Base-by-base conservation (phyloP, 2,888 invertebrate genomes). In the Epinotia ramella region DNA sequence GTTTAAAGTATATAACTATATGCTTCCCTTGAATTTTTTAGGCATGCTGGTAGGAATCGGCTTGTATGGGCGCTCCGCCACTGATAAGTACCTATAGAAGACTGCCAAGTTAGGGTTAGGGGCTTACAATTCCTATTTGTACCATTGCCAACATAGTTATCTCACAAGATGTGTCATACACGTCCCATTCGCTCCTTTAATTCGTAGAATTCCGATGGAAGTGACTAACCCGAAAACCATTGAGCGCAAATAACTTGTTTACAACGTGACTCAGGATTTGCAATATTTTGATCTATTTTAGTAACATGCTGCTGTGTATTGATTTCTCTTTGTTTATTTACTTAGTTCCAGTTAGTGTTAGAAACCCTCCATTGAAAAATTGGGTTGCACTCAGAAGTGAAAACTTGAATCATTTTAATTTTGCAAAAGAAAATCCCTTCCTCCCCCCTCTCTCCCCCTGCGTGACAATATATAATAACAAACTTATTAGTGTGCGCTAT, bases 201-300 rank as follows among this genome's bases (percentile, higher is more conserved):
- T 73, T 73, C 65, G 56, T 18, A 7, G 73, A 73, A 73, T 11
- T 13, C n/a, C 44, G 11, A 72, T 64, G 64, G 56, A 24, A 40
- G 18, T 73, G 73, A 73, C 46, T 66, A 73, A 73, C 65, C 57
- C 65, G 5, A 59, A 73, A 73, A 73, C 72, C 40, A 57, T 69
- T 16, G 69, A 40, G 11, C 64, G 44, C 46, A 66, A 73, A 40
- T 40, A 40, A 65, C 65, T 49, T 73, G 65, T 49, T 65, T 66
- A 66, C 57, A 11, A 33, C 40, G 40, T 73, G 73, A 73, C 59
- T 73, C 73, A 73, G 73, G 46, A 66, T 73, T 73, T 59, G 65
- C 49, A 66, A 73, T 66, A 64, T 65, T 65, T 49, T 59, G 73
- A 44, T 65, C 65, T 73, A 73, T 65, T 73, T 73, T 59, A 16